Evolutionary conservation across 2,888 invertebrate genomes (phyloP), one percentile per base, ranked within the genome.

Genomic region (Chrysomela aeneicollis): DNA sequence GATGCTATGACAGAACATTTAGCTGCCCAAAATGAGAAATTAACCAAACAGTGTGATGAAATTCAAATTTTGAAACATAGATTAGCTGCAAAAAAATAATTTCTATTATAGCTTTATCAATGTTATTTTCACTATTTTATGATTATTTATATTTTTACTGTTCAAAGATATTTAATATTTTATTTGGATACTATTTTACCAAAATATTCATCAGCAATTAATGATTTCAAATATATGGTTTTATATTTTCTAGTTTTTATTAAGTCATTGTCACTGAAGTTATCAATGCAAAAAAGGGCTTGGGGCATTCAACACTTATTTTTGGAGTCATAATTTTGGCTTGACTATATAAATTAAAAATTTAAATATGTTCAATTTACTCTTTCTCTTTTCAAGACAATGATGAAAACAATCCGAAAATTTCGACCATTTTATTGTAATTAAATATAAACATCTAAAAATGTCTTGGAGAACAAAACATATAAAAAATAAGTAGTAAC

Each of bases 1-100:
- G 89, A 89, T 74, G 89, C 89, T 64, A 90, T 92, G 89, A 91
- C 90, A 71, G 92, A 92, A 74, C 92, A 92, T 82, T 83, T 92
- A 74, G 91, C 91, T 17, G 87, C 88, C 58, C 88, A 92, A 86
- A 92, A 92, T 83, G 96, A 96, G 74, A 95, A 94, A 83, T 87
- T 97, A 54, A 89, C 95, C 19, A 83, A 84, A 59, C 93, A 94
- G 78, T 90, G 92, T 78, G 94, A 94, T 82, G 88, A 91, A 79
- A 91, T 94, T 72, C 89, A 92, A 73, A 86, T 86, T 69, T 82
- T 92, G 32, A 87, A 87, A 73, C 90, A 89, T 76, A 87, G 88
- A 79, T 70, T 82, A 59, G 63, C 69, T 26, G 55, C 62, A 21
- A 79, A 73, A 64, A 79, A 79, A 63, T 78, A 75, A 73, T 10